Percentiles rank a stretch among this genome's conserved stretches.
phyloP scores from a whole-genome alignment of 2,797 vertebrate species.

The Brachyrhaphis roseni region DNA sequence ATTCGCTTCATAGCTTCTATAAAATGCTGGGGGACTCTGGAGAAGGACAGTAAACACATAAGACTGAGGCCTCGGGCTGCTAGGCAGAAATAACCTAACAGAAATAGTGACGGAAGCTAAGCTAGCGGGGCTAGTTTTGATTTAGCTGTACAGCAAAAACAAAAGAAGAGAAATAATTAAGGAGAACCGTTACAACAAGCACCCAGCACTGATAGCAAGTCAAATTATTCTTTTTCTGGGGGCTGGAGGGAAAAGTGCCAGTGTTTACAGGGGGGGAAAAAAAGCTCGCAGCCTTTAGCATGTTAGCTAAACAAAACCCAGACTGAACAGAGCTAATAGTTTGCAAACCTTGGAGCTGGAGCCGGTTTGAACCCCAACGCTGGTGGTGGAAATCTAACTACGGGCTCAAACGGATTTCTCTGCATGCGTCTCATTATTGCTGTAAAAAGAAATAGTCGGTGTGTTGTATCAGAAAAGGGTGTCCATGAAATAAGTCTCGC shows the following conservation, averaged over 20 bases:
- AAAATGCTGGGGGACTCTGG: conserved; percentile 43
- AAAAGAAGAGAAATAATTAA: neutral
- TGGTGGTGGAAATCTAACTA: neutral
- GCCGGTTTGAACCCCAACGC: neutral
- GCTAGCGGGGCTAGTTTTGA: conserved; percentile 14
- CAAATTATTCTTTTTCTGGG: neutral
- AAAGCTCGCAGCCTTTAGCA: neutral
- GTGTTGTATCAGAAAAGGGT: neutral
- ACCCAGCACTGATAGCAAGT: too few relatives aligned
- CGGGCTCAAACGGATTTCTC: neutral
- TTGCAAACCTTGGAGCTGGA: conserved; percentile 38
- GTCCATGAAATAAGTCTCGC: neutral
- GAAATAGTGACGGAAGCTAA: neutral
- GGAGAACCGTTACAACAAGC: neutral
- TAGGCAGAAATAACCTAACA: too few relatives aligned
- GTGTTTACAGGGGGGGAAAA: too few relatives aligned
- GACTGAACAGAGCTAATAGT: neutral
- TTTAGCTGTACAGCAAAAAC: conserved; percentile 5
- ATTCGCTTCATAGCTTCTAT: conserved; percentile 46
- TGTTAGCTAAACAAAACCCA: neutral
- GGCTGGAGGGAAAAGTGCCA: neutral
- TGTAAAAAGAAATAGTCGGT: neutral
- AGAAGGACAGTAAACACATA: neutral
- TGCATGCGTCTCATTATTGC: conserved; percentile 42
- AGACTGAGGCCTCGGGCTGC: too few relatives aligned